Conservation (phyloP, 2,888 invertebrate species). For the Osmoderma eremita region DNA sequence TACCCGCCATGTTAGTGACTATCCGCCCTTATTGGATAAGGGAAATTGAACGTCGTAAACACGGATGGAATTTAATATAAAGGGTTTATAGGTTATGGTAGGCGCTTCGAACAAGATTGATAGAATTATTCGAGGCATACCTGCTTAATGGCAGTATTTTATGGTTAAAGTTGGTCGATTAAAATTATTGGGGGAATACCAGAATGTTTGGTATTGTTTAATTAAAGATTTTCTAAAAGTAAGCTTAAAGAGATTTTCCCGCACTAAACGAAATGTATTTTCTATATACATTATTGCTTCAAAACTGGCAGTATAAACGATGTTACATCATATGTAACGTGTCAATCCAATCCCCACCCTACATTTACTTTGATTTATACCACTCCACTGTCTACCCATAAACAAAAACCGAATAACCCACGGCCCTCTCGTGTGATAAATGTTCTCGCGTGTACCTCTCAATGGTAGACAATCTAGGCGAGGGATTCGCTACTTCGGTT, state of each 20-base stretch:
- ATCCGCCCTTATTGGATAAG: not conserved
- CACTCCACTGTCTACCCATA: not conserved
- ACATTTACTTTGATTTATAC: not conserved
- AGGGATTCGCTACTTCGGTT: no score
- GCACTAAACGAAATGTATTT: no score
- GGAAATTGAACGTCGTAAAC: constrained; percentile 22
- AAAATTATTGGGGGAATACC: no score
- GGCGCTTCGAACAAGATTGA: no score
- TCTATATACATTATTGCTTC: not conserved
- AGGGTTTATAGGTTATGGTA: not conserved
- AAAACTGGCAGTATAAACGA: not conserved
- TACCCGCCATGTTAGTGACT: no score
- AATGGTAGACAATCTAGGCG: not conserved
- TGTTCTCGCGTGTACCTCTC: constrained; percentile 1
- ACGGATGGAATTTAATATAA: constrained; percentile 18
- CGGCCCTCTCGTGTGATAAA: constrained; percentile 10
- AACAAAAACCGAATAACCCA: constrained; percentile 13
- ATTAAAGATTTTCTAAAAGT: no score
- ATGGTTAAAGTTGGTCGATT: no score
- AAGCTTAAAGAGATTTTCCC: no score
- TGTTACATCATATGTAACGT: not conserved
- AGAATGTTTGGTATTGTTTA: no score
- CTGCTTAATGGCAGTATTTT: no score
- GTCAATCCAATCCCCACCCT: not conserved
- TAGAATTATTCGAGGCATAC: no score